Evolutionary conservation across 2,888 invertebrate genomes (phyloP), one percentile per base, ranked within the genome.

Genomic region (Yponomeuta evonymella): DNA sequence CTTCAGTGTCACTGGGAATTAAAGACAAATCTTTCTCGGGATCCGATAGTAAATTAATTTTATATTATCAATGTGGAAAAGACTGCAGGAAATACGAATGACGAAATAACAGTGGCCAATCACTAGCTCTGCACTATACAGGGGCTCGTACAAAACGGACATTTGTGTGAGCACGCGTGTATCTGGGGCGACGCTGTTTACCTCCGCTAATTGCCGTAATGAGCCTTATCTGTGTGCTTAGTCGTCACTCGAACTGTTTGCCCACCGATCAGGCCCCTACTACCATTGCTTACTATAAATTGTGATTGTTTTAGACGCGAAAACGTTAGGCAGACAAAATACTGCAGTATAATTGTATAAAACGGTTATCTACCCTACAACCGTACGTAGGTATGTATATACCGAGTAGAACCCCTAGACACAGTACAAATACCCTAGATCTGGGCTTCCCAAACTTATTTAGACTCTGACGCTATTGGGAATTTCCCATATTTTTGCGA

Each of bases 171-270:
- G 82, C 76, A 71, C 69, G 76, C 76, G 76, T 75, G 76, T 83
- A 87, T 83, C 84, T 84, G 81, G 87, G 88, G 78, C 86, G 81
- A 77, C 81, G 81, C 80, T 90, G 84, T 90, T 89, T 89, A 81
- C 85, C 79, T 82, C 81, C 75, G 79, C 84, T 90, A 90, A 91
- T 90, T 89, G 88, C 87, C 81, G 79, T 89, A 89, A 89, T 89
- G 87, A 86, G 85, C 78, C 80, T 85, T 88, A 87, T 87, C 85
- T 88, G 85, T 88, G 79, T 85, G 80, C 76, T 82, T 77, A 84
- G 79, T 79, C 76, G 81, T 83, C 83, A 83, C 82, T 84, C 81
- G 76, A 80, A 79, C 78, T 88, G 82, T 88, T 88, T 87, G 84
- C 81, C 76, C 43, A 43, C 43, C 78, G 78, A 58, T 58, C 51